Evolutionary conservation across 2,888 invertebrate species (phyloP).

Genomic region (Megalurothrips usitatus): DNA sequence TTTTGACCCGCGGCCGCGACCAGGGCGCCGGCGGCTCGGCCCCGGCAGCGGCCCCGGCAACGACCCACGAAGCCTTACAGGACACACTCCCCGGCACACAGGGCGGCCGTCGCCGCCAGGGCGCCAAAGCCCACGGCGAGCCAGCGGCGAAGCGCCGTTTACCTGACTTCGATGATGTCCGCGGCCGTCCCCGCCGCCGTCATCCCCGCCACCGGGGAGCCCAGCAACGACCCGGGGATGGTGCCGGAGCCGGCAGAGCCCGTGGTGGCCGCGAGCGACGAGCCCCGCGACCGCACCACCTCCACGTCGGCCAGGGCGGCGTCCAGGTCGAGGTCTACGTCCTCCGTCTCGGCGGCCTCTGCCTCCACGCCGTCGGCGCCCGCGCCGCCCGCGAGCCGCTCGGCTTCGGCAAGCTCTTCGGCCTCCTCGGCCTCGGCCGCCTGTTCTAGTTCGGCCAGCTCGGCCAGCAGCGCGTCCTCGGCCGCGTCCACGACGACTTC

Average conservation of each 20-base stretch:
- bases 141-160: too few species aligned
- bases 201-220: neutral
- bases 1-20: neutral
- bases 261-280: neutral
- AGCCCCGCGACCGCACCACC: neutral
- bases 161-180: constrained; percentile 22
- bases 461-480: constrained; percentile 14
- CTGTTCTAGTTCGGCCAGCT: constrained; percentile 2
- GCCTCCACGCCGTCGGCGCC: neutral
- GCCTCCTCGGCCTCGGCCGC: constrained; percentile 6
- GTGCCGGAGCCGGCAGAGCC: neutral
- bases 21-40: neutral
- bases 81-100: neutral
- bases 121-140: neutral
- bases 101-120: neutral
- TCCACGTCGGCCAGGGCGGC: constrained; percentile 9
- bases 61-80: neutral
- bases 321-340: neutral
- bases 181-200: neutral
- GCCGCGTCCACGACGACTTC: constrained; percentile 4
- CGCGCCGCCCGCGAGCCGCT: neutral
- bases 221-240: neutral
- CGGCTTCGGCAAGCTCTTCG: neutral
- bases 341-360: neutral
- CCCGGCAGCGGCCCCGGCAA: too few species aligned